Evolutionary conservation across 2,888 invertebrate genomes (phyloP).

Genomic region (Cecidostiba fungosa): DNA sequence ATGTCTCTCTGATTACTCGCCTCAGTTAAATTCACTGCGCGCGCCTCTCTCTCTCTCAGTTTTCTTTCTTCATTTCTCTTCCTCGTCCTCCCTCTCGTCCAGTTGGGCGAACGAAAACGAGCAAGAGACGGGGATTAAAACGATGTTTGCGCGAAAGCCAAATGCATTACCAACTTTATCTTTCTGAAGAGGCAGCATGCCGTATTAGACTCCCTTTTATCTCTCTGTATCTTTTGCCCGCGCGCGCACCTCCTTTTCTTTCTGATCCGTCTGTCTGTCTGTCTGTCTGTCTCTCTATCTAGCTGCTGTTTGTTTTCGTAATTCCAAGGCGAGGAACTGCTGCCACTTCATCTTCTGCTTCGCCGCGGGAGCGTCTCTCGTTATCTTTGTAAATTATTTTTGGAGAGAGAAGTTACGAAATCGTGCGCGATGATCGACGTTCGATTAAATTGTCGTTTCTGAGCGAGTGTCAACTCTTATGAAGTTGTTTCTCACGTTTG

Average conservation of each 20-base stretch:
- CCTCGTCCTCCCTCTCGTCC: conserved; percentile 54
- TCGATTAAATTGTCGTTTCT: neutral
- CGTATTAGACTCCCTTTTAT: conserved; percentile 79
- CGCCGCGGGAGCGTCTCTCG: conserved; percentile 40
- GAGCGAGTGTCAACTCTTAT: neutral
- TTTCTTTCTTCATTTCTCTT: conserved; percentile 58
- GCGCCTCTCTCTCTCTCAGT: conserved; percentile 58
- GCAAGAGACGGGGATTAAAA: conserved; percentile 77
- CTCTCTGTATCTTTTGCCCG: conserved; percentile 64
- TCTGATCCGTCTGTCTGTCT: conserved; percentile 46
- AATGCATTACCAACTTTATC: conserved; percentile 80
- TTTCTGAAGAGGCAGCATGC: conserved; percentile 73
- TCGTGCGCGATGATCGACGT: neutral
- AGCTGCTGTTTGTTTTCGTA: conserved; percentile 71
- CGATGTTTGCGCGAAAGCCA: conserved; percentile 80
- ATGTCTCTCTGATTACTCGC: conserved; percentile 80
- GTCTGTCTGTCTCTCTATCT: conserved; percentile 31
- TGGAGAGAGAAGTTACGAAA: neutral
- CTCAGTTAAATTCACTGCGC: conserved; percentile 75
- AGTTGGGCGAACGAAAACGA: conserved; percentile 57
- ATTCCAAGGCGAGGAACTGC: conserved; percentile 67
- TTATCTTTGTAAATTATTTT: conserved; percentile 40
- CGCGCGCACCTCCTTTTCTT: conserved; percentile 24
- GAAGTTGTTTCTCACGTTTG: conserved; percentile 12
- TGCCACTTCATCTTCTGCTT: conserved; percentile 44